Percentiles rank a stretch among this genome's conserved stretches.
Evolutionary conservation across 2,888 invertebrate genomes (phyloP).

Genomic region (Andrena dorsata): DNA sequence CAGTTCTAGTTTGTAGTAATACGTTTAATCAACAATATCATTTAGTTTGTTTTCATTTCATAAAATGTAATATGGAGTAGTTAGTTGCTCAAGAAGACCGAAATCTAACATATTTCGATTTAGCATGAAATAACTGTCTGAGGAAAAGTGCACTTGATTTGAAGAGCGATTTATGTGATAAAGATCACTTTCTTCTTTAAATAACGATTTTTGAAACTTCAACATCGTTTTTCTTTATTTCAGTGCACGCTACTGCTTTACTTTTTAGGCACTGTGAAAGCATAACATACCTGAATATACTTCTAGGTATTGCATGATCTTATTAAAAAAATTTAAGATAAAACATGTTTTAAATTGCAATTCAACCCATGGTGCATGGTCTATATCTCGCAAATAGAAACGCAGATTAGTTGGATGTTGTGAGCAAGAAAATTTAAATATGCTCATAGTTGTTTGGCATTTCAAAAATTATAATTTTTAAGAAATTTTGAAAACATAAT

Average conservation of each 20-base stretch:
- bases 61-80: background rate
- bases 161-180: background rate
- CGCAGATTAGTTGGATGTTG: background rate
- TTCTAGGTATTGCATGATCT: background rate
- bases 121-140: conserved; percentile 1
- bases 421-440: conserved; percentile 1
- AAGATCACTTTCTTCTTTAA: conserved; percentile 1
- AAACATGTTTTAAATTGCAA: background rate
- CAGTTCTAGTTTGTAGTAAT: background rate
- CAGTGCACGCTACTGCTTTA: background rate
- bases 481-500: background rate
- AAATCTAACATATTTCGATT: background rate
- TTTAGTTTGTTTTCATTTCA: background rate
- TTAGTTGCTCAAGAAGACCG: background rate
- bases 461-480: background rate
- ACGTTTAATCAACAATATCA: background rate
- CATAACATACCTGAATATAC: background rate
- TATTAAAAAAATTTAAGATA: background rate
- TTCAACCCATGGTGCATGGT: too few relatives aligned
- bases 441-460: background rate
- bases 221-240: background rate
- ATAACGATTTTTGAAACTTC: background rate
- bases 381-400: too few relatives aligned
- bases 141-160: background rate
- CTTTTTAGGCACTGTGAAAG: background rate